phyloP scores from a whole-genome alignment of 2,888 invertebrate genomes.

The Leuctra nigra region DNA sequence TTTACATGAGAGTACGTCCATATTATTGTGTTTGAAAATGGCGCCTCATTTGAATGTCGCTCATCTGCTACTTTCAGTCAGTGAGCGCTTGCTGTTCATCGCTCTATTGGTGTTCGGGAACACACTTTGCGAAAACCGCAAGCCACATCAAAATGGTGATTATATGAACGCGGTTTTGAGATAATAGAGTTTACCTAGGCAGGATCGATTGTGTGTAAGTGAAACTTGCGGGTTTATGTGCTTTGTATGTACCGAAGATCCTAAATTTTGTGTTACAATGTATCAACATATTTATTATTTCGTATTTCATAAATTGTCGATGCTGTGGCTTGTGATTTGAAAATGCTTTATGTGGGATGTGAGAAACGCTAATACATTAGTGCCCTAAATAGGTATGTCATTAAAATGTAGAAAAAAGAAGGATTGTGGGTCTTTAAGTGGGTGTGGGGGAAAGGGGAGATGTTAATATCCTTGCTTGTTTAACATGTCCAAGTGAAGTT shows the following conservation, averaged over 20 bases:
- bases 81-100: background rate
- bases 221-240: slow-evolving; percentile 1
- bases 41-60: too few species aligned
- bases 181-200: slow-evolving; percentile 18
- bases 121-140: slow-evolving; percentile 16
- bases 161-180: slow-evolving; percentile 22
- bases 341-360: slow-evolving; percentile 3
- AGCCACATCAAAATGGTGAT: slow-evolving; percentile 21
- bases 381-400: slow-evolving; percentile 20
- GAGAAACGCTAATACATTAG: slow-evolving; percentile 8
- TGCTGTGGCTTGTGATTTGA: background rate
- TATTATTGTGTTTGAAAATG: too few species aligned
- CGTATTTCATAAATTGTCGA: background rate
- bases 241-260: background rate
- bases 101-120: background rate
- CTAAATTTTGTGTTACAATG: too few species aligned
- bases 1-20: too few species aligned
- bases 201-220: slow-evolving; percentile 18
- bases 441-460: background rate
- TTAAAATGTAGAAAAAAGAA: slow-evolving; percentile 16
- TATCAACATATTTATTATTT: too few species aligned
- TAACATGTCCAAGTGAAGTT: background rate
- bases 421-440: slow-evolving; percentile 8
- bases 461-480: background rate
- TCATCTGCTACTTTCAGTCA: background rate